Evolutionary conservation across 2,797 vertebrate species (phyloP).

Genomic region (Paguma larvata): DNA sequence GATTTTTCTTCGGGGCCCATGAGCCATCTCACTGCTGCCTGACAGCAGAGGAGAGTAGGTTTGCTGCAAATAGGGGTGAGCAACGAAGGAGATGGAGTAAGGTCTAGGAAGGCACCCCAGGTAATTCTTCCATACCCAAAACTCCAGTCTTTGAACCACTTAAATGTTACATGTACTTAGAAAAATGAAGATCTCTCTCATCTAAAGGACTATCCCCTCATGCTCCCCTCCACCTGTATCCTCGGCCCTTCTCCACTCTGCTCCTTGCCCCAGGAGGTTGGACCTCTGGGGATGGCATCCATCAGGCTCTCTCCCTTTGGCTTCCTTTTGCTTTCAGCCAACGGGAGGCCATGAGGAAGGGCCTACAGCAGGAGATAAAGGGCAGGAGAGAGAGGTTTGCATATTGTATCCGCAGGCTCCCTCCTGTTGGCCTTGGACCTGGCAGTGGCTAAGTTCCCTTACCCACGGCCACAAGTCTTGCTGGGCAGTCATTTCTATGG

Average conservation of each 20-base stretch:
- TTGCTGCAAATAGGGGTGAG: background rate
- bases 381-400: background rate
- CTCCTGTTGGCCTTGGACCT: conserved; percentile 40
- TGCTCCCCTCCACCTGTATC: background rate
- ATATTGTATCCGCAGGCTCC: conserved; percentile 47
- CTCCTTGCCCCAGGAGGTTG: background rate
- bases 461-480: background rate
- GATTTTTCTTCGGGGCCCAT: conserved; percentile 30
- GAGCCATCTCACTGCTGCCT: background rate
- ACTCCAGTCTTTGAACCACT: conserved; percentile 25
- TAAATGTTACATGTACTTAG: background rate
- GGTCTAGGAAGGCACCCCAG: background rate
- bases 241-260: background rate
- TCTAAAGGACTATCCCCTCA: background rate
- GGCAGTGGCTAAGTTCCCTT: background rate
- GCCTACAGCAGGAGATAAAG: conserved; percentile 29
- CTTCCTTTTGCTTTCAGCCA: conserved; percentile 69
- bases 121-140: background rate
- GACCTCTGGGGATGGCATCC: conserved; percentile 38
- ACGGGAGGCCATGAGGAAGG: conserved; percentile 58
- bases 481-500: background rate
- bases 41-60: conserved; percentile 8
- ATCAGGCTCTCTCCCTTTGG: conserved; percentile 54
- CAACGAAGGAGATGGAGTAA: background rate
- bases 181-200: background rate